These are phyloP conservation scores for Cercocebus atys DNA, from an alignment of 2,113 vertebrate genomes.

Conservation along the genomic window DNA sequence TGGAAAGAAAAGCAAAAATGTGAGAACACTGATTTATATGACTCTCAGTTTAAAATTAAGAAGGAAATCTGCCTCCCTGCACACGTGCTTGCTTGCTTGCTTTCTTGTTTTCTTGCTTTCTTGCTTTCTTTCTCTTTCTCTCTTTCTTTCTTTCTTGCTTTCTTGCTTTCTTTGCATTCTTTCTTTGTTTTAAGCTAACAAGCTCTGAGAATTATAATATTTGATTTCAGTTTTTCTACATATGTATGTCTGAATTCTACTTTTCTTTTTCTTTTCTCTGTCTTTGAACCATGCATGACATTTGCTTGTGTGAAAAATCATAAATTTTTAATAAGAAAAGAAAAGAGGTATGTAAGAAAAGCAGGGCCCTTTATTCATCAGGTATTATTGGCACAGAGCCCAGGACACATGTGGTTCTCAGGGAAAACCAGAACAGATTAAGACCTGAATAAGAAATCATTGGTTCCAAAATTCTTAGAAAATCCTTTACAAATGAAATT, in stretches of 20 bases:
- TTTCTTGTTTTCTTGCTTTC: neutral
- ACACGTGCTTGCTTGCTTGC: neutral
- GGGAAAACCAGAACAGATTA: neutral
- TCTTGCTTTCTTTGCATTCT: neutral
- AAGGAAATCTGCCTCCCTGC: neutral
- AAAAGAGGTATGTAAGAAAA: neutral
- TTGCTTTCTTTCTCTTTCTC: neutral
- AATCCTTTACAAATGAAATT: constrained; percentile 50
- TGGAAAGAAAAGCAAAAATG: neutral
- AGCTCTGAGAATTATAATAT: neutral
- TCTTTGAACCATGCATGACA: constrained; percentile 42
- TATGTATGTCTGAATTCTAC: neutral
- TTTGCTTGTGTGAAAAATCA: constrained; percentile 42
- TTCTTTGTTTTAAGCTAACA: neutral
- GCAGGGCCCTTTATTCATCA: neutral
- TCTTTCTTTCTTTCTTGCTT: neutral
- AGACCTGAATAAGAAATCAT: neutral
- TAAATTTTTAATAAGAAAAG: constrained; percentile 34
- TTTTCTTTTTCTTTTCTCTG: neutral
- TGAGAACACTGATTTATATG: neutral
- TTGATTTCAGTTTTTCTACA: neutral
- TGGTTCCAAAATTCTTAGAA: constrained; percentile 36
- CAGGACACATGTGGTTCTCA: neutral
- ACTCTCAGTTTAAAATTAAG: neutral
- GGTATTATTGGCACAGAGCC: neutral